Evolutionary conservation across 2,888 invertebrate genomes (phyloP).

Genomic region (Melanostoma mellinum): DNA sequence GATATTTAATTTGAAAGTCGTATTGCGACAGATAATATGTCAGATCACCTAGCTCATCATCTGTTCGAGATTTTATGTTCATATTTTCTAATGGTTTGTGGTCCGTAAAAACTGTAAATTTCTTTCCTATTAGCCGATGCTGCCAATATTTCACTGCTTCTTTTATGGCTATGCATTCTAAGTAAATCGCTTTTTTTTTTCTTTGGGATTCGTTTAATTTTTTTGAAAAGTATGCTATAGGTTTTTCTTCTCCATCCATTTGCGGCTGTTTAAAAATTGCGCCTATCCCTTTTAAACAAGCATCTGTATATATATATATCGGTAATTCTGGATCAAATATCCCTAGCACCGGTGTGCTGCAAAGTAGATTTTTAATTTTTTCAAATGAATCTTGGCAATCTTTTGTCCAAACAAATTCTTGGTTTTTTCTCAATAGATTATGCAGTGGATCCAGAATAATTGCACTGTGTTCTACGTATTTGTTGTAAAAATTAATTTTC

Average conservation of each 20-base stretch:
- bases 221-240: constrained; percentile 44
- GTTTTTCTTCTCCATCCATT: constrained; percentile 53
- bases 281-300: constrained; percentile 62
- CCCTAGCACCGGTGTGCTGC: constrained; percentile 59
- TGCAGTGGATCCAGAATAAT: constrained; percentile 68
- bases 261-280: constrained; percentile 69
- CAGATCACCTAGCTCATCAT: constrained; percentile 54
- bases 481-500: constrained; percentile 57
- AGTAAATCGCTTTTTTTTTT: too few relatives aligned
- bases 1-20: constrained; percentile 55
- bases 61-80: constrained; percentile 60
- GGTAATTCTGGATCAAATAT: constrained; percentile 70
- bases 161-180: constrained; percentile 70
- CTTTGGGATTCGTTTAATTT: constrained; percentile 49
- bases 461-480: constrained; percentile 60
- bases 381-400: constrained; percentile 64
- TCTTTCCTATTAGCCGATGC: constrained; percentile 59
- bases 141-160: constrained; percentile 69
- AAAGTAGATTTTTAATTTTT: constrained; percentile 43
- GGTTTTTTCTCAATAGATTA: constrained; percentile 50
- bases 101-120: constrained; percentile 65
- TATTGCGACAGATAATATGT: constrained; percentile 60
- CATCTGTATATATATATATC: constrained; percentile 68
- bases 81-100: constrained; percentile 71
- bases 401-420: constrained; percentile 60